A percentile compares a stretch with the other conserved stretches of the same genome.
Conservation (phyloP, 2,888 invertebrate genomes). For the Dichetophora obliterata region DNA sequence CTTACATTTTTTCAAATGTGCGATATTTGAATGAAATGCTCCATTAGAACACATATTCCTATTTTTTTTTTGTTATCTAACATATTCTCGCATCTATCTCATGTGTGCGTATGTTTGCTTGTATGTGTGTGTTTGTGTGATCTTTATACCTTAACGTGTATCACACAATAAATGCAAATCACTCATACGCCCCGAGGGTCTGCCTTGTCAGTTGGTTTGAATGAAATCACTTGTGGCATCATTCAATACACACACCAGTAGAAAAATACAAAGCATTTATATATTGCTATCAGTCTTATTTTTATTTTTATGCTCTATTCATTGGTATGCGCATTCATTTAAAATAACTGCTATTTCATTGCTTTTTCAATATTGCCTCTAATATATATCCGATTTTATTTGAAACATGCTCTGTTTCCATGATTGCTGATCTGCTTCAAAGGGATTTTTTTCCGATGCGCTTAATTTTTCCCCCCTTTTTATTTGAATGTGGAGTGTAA, state of each 20-base stretch:
- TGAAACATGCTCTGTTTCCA: too few relatives aligned
- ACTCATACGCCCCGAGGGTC: slow-evolving; percentile 13
- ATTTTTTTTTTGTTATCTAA: not conserved
- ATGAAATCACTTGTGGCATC: not conserved
- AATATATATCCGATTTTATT: too few relatives aligned
- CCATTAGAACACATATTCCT: not conserved
- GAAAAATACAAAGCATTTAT: not conserved
- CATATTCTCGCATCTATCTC: not conserved
- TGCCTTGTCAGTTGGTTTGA: not conserved
- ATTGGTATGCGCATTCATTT: slow-evolving; percentile 2
- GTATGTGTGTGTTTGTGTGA: not conserved
- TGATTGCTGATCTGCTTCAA: too few relatives aligned
- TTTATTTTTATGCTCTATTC: not conserved
- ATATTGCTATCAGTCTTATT: not conserved
- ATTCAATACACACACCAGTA: not conserved
- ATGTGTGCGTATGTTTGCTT: not conserved
- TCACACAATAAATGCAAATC: not conserved
- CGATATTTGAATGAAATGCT: too few relatives aligned
- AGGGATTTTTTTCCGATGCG: too few relatives aligned
- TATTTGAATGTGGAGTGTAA: too few relatives aligned
- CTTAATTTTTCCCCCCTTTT: too few relatives aligned
- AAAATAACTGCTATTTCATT: slow-evolving; percentile 10
- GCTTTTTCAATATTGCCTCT: not conserved
- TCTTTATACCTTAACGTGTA: too few relatives aligned
- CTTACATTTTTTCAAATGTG: too few relatives aligned